These are phyloP conservation scores for Diadema setosum DNA, from an alignment of 35 echinoderm and acorn worm species.

Conservation along the genomic window DNA sequence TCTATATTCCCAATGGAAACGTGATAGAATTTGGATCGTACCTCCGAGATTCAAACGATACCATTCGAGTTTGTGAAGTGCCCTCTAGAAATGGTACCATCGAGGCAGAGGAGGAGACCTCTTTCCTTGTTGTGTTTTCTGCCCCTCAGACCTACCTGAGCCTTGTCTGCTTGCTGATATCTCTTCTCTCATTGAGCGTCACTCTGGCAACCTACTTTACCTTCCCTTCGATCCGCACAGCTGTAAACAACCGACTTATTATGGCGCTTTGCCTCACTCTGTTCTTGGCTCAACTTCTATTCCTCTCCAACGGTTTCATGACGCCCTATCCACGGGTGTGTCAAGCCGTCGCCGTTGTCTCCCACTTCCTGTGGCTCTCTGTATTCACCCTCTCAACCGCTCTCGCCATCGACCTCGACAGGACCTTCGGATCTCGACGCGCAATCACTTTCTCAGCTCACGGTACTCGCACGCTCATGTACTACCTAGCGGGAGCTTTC, in stretches of 20 bases:
- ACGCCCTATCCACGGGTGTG: conserved; percentile 3
- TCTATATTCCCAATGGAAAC: too few relatives aligned
- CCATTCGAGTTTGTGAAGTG: background rate
- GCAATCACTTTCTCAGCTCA: background rate
- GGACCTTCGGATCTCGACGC: background rate
- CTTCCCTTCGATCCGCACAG: conserved; percentile 1
- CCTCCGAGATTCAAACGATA: too few relatives aligned
- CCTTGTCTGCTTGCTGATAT: background rate
- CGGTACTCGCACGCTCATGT: background rate
- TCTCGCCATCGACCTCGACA: conserved; percentile 32
- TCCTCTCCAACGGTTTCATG: conserved; percentile 5
- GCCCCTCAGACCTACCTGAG: background rate
- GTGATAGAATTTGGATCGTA: too few relatives aligned
- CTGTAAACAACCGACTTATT: background rate
- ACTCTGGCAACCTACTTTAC: conserved; percentile 17
- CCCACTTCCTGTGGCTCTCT: conserved; percentile 59
- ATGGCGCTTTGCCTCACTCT: conserved; percentile 9
- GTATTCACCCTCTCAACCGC: conserved; percentile 22
- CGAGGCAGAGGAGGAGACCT: background rate
- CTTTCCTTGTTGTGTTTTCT: background rate
- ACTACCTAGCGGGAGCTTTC: background rate
- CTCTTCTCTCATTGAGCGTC: background rate
- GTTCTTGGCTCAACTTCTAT: conserved; percentile 12
- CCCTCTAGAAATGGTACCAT: background rate
- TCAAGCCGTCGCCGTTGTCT: conserved; percentile 18